A percentile compares a stretch with the other conserved stretches of the same genome.
Evolutionary conservation across 2,888 invertebrate genomes (phyloP).

Genomic region (Ellobium chinense): DNA sequence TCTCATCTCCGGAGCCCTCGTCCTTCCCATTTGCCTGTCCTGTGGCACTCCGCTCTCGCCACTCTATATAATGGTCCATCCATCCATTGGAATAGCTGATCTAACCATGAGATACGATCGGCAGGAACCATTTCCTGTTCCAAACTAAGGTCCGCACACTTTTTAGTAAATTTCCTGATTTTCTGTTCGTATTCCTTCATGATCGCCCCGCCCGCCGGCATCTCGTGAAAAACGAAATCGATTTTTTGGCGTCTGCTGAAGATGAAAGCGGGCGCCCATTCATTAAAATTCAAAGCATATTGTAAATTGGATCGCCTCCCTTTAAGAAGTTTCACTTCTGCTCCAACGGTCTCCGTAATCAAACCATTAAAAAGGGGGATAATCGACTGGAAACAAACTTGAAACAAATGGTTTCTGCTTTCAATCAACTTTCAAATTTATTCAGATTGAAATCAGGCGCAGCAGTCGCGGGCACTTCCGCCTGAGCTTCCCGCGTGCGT

Average conservation of each 20-base stretch:
- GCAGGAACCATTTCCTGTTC: constrained; percentile 15
- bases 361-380: constrained; percentile 42
- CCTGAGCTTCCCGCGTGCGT: constrained; percentile 23
- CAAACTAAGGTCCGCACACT: constrained; percentile 4
- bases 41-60: too few species aligned
- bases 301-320: constrained; percentile 41
- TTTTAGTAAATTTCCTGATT: constrained; percentile 8
- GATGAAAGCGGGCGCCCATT: constrained; percentile 29
- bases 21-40: too few species aligned
- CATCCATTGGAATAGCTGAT: constrained; percentile 19
- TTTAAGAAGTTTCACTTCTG: constrained; percentile 44
- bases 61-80: too few species aligned
- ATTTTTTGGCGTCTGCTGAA: constrained; percentile 35
- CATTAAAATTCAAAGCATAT: constrained; percentile 45
- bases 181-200: constrained; percentile 1
- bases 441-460: constrained; percentile 45
- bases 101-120: constrained; percentile 3
- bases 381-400: constrained; percentile 45
- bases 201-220: background rate
- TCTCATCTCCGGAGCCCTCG: too few species aligned
- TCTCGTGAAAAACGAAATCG: constrained; percentile 20
- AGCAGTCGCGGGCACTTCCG: constrained; percentile 29
- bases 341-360: constrained; percentile 38
- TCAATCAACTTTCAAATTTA: constrained; percentile 46
- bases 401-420: constrained; percentile 44